Conservation (phyloP, 2,113 vertebrate species). For the Cynocephalus volans region DNA sequence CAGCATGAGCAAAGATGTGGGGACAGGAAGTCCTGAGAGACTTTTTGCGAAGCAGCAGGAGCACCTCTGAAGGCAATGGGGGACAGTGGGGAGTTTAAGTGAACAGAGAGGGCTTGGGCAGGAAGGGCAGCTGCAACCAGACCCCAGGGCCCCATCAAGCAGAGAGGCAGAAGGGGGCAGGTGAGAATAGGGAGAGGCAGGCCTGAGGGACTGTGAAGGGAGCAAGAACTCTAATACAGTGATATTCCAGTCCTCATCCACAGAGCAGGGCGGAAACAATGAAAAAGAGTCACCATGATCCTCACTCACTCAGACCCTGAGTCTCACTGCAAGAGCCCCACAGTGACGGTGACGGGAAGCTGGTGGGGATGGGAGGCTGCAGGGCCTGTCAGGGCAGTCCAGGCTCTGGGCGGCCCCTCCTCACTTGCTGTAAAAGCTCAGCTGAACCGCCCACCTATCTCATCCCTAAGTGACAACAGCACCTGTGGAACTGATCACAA, state of each 20-base stretch:
- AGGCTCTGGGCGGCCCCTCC: not conserved
- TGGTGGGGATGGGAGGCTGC: not conserved
- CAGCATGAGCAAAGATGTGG: not conserved
- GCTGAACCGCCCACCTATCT: not conserved
- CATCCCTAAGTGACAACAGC: not conserved
- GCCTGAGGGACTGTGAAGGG: not conserved
- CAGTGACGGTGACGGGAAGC: not conserved
- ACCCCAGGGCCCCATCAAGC: not conserved
- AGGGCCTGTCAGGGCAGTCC: not conserved
- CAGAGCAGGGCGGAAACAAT: not conserved
- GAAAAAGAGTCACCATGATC: not conserved
- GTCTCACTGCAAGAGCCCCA: not conserved
- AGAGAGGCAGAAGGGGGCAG: not conserved
- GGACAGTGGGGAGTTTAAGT: not conserved
- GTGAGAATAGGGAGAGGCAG: not conserved
- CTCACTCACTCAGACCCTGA: not conserved
- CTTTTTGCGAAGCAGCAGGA: not conserved
- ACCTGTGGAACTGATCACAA: not conserved
- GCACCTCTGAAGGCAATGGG: not conserved
- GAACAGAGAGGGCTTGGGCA: not conserved
- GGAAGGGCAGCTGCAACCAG: not conserved
- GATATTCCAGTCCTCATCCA: not conserved
- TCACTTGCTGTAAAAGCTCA: not conserved
- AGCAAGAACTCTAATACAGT: not conserved
- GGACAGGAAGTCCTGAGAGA: not conserved